Evolutionary conservation across 2,113 vertebrate species (phyloP).

Genomic region (Saccopteryx bilineata): DNA sequence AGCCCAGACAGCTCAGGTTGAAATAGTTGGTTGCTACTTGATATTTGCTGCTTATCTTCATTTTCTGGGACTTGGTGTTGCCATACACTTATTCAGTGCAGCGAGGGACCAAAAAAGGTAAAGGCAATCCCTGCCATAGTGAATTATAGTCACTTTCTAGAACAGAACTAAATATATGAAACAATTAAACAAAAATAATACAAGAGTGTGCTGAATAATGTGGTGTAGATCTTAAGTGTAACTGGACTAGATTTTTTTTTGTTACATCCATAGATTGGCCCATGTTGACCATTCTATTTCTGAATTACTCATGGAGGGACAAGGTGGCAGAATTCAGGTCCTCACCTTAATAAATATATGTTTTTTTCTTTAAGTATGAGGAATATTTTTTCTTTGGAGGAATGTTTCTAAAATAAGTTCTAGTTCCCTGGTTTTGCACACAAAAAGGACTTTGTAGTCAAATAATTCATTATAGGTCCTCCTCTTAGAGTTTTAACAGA

Average conservation of each 20-base stretch:
- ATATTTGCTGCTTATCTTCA: constrained; percentile 20
- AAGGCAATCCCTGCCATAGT: too few species aligned
- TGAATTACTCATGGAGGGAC: neutral
- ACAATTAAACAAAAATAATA: neutral
- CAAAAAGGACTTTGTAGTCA: neutral
- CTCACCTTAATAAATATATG: neutral
- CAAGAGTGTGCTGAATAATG: neutral
- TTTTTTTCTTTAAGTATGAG: neutral
- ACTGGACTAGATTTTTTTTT: neutral
- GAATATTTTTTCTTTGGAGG: constrained; percentile 4
- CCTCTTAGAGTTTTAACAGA: neutral
- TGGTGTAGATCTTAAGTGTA: neutral
- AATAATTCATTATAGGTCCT: neutral
- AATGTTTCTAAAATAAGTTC: neutral
- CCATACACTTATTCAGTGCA: neutral
- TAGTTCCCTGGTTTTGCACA: neutral
- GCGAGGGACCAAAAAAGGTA: neutral
- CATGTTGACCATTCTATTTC: neutral
- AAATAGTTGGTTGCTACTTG: constrained; percentile 39
- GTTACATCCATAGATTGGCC: neutral
- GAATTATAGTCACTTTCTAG: constrained; percentile 19
- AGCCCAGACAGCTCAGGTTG: neutral
- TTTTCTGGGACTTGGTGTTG: neutral
- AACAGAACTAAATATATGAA: neutral
- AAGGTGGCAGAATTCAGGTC: neutral